These are phyloP conservation scores for Synergus laeviventris DNA, from an alignment of 2,888 invertebrate genomes.

Conservation along the genomic window DNA sequence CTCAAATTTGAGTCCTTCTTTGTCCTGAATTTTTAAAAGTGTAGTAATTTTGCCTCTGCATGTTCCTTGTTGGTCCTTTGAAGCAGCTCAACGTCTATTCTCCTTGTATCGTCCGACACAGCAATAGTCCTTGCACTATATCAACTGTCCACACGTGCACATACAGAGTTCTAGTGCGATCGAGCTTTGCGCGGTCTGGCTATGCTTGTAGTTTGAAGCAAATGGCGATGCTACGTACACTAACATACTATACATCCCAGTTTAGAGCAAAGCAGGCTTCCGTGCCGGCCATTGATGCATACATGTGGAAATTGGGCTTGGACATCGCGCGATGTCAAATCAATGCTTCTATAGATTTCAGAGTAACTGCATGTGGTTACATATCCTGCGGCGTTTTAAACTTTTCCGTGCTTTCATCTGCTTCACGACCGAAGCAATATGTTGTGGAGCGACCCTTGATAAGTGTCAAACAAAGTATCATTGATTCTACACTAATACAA, in stretches of 20 bases:
- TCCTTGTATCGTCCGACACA: neutral
- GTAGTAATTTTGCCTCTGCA: neutral
- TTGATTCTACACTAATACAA: no score
- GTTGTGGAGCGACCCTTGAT: no score
- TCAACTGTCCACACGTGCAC: neutral
- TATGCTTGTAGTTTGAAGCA: constrained; percentile 11
- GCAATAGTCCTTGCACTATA: neutral
- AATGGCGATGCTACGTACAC: constrained; percentile 17
- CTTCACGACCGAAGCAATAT: no score
- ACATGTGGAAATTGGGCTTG: constrained; percentile 16
- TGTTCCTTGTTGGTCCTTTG: neutral
- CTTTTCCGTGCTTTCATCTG: no score
- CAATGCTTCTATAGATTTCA: neutral
- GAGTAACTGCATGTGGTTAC: neutral
- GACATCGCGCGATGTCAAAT: neutral
- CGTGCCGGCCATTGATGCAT: neutral
- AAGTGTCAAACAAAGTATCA: no score
- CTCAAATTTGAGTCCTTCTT: no score
- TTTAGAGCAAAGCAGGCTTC: constrained; percentile 7
- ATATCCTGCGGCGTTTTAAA: neutral
- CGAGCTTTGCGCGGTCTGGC: neutral
- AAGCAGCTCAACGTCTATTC: neutral
- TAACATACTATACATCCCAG: constrained; percentile 8
- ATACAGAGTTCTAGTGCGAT: neutral
- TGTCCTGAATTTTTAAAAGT: neutral